A percentile compares a stretch with the other conserved stretches of the same genome.
phyloP scores from a whole-genome alignment of 1,140 invertebrate species.

The Sipha flava region DNA sequence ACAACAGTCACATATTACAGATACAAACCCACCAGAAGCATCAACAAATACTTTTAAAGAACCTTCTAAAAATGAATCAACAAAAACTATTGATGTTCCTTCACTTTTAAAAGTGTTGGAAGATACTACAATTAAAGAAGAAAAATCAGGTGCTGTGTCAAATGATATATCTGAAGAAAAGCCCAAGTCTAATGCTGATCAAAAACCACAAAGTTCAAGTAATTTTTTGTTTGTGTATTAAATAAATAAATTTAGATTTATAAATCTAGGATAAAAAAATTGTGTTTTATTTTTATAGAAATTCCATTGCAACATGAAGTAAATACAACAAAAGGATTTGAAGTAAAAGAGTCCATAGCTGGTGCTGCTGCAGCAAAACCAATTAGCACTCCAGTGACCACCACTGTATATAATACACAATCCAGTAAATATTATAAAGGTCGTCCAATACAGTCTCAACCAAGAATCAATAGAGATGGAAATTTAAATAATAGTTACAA shows the following conservation, averaged over 20 bases:
- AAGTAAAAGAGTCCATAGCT: not conserved
- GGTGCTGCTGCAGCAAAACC: not conserved
- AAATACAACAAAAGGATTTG: not conserved
- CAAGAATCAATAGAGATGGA: not conserved
- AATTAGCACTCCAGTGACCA: not conserved
- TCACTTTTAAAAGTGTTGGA: not conserved
- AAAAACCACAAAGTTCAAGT: not conserved
- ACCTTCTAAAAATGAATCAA: not conserved
- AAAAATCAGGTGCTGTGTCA: not conserved
- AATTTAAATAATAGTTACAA: not conserved
- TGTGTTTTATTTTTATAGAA: not conserved
- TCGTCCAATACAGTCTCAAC: constrained; percentile 1
- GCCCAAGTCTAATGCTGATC: not conserved
- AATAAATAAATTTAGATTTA: not conserved
- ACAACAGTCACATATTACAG: not conserved
- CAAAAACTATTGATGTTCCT: not conserved
- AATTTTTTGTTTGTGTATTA: not conserved
- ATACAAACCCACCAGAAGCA: not conserved
- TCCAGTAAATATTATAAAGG: constrained; percentile 11
- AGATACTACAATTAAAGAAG: not conserved
- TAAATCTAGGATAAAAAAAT: not conserved
- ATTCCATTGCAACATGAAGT: not conserved
- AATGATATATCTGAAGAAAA: not conserved
- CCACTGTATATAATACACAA: not conserved
- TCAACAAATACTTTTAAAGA: not conserved